Evolutionary conservation across 1,140 invertebrate species (phyloP).

Genomic region (Protaetia brevitarsis): DNA sequence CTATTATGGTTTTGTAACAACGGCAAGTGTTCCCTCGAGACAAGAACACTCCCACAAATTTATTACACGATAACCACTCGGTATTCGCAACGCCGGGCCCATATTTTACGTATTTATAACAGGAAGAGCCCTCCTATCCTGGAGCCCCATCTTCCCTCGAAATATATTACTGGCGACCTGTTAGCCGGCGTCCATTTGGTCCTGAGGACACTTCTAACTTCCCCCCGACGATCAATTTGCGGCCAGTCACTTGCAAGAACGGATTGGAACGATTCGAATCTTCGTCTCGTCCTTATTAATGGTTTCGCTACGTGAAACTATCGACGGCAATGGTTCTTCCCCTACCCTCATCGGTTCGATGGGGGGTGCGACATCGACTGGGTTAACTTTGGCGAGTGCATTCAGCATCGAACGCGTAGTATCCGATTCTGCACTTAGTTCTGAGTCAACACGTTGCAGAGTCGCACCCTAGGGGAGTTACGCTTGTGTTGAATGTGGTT

Average conservation of each 20-base stretch:
- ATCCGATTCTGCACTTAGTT: slow-evolving; percentile 3
- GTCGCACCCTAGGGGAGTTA: not conserved
- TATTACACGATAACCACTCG: not conserved
- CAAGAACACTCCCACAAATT: not conserved
- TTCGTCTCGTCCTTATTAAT: not conserved
- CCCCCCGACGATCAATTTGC: not conserved
- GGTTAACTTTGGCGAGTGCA: not conserved
- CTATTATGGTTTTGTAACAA: too few relatives aligned
- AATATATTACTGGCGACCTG: slow-evolving; percentile 5
- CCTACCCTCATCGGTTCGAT: not conserved
- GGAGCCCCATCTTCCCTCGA: not conserved
- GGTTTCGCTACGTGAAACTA: slow-evolving; percentile 3
- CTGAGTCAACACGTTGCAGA: not conserved
- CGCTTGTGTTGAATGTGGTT: not conserved
- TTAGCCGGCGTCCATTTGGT: slow-evolving; percentile 1
- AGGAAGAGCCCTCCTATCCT: not conserved
- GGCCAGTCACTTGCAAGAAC: not conserved
- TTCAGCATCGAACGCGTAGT: not conserved
- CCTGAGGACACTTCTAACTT: not conserved
- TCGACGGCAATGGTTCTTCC: not conserved
- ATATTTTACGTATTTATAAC: slow-evolving; percentile 15
- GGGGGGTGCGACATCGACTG: not conserved
- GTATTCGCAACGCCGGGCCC: not conserved
- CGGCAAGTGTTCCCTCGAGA: not conserved
- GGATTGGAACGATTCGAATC: not conserved